phyloP scores from a whole-genome alignment of 1,140 invertebrate genomes.

The Nymphalis io region DNA sequence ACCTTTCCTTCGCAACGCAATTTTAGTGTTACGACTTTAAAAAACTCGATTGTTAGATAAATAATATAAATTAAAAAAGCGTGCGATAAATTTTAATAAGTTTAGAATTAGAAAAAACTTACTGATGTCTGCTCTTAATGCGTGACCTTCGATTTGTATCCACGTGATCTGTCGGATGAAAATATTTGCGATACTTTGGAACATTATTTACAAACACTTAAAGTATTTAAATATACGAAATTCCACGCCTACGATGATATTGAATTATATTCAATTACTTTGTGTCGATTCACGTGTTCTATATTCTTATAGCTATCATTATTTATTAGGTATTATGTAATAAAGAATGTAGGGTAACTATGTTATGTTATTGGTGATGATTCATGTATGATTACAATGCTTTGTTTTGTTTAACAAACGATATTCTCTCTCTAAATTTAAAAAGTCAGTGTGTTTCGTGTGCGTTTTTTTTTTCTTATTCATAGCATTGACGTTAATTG shows the following conservation, averaged over 20 bases:
- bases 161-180: neutral
- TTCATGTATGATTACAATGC: neutral
- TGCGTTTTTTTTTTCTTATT: too few relatives aligned
- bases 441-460: too few relatives aligned
- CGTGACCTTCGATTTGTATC: neutral
- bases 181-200: neutral
- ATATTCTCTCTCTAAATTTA: too few relatives aligned
- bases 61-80: neutral
- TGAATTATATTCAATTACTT: neutral
- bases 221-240: neutral
- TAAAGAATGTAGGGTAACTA: neutral
- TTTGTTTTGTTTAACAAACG: neutral
- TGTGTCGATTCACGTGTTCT: neutral
- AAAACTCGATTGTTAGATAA: too few relatives aligned
- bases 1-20: too few relatives aligned
- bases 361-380: neutral
- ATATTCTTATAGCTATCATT: too few relatives aligned
- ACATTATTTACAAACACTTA: neutral
- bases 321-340: neutral
- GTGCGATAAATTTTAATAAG: neutral
- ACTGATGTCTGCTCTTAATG: neutral
- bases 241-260: neutral
- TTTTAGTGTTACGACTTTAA: too few relatives aligned
- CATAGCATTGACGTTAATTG: too few relatives aligned
- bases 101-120: neutral